A percentile compares a stretch with the other conserved stretches of the same genome.
Conservation (phyloP, 2,113 vertebrate genomes). For the Odontophorus gujanensis region DNA sequence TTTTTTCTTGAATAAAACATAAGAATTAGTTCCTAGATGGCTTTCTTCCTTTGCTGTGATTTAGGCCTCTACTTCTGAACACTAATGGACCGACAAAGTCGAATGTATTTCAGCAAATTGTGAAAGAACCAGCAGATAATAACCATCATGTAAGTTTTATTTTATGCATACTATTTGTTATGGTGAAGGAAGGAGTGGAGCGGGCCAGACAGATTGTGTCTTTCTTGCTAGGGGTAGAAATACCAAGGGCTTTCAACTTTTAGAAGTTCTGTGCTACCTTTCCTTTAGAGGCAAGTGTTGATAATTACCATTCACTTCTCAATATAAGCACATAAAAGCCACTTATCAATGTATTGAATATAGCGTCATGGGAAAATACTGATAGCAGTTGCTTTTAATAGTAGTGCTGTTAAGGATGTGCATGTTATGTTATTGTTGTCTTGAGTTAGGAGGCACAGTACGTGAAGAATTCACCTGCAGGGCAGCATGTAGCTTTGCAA, state of each 20-base stretch:
- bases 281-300: background rate
- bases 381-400: background rate
- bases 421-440: background rate
- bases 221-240: fast-evolving
- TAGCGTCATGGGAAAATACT: background rate
- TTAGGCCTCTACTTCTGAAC: constrained; percentile 90
- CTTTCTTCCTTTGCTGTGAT: background rate
- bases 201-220: background rate
- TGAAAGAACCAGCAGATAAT: constrained; percentile 86
- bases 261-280: background rate
- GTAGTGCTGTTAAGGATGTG: background rate
- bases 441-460: background rate
- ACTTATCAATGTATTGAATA: background rate
- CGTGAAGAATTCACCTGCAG: background rate
- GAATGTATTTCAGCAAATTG: constrained; percentile 90
- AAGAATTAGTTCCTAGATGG: background rate
- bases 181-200: background rate
- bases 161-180: background rate
- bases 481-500: background rate
- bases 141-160: constrained; percentile 80
- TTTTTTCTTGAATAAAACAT: background rate
- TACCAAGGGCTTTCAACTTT: background rate
- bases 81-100: constrained; percentile 89
- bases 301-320: background rate
- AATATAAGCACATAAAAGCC: background rate